Evolutionary conservation across 1,140 invertebrate species (phyloP).

Genomic region (Bombus difficillimus): DNA sequence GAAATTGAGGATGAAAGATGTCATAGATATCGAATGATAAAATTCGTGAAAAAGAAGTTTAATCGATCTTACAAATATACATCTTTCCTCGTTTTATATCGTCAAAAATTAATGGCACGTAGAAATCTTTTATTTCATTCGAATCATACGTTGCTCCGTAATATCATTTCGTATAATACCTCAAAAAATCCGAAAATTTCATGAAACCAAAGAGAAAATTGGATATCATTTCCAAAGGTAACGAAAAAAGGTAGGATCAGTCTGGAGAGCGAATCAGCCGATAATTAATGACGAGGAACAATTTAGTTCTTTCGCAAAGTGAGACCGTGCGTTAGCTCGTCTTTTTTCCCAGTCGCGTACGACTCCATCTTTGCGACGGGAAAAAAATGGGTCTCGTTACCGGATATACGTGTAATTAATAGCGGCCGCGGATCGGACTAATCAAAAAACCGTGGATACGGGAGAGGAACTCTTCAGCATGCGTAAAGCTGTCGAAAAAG

Average conservation of each 20-base stretch:
- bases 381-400: constrained; percentile 45
- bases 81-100: no score
- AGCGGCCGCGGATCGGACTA: constrained; percentile 17
- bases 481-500: constrained; percentile 65
- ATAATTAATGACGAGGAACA: constrained; percentile 16
- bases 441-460: constrained; percentile 37
- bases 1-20: no score
- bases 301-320: neutral
- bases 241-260: neutral
- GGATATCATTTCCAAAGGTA: no score
- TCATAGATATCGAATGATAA: no score
- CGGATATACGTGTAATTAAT: constrained; percentile 41
- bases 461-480: constrained; percentile 14
- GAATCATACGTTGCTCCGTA: no score
- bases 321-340: neutral
- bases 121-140: no score
- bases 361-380: neutral
- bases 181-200: neutral
- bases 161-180: neutral
- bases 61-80: no score
- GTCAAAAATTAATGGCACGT: no score
- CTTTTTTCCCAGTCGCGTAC: neutral
- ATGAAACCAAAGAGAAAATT: neutral
- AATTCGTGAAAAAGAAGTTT: no score
- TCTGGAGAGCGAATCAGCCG: neutral